Percentiles rank a stretch among this genome's conserved stretches.
Evolutionary conservation across 2,797 vertebrate genomes (phyloP).

Genomic region (Spinibarbus caldwelli): DNA sequence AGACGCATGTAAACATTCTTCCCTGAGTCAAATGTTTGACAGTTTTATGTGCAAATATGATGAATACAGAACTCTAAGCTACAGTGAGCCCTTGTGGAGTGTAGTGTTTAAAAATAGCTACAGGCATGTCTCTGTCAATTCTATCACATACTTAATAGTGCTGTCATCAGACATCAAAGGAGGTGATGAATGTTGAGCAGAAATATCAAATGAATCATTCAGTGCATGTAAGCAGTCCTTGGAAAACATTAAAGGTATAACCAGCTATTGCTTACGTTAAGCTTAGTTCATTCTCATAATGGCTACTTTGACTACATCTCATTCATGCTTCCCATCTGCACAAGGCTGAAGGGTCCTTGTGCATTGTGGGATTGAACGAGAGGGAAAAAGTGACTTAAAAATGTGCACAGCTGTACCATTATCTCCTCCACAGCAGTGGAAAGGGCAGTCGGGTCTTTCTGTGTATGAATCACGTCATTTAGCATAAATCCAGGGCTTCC

Average conservation of each 20-base stretch:
- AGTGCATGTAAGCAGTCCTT: background rate
- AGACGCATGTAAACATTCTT: constrained; percentile 13
- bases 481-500: constrained; percentile 49
- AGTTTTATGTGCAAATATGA: constrained; percentile 40
- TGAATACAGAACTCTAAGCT: constrained; percentile 19
- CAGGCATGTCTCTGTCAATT: constrained; percentile 66
- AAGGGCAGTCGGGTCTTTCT: constrained; percentile 37
- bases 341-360: constrained; percentile 6
- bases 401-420: constrained; percentile 55
- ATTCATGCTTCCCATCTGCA: constrained; percentile 2
- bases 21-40: constrained; percentile 37
- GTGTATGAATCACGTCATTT: constrained; percentile 44
- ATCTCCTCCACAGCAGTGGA: constrained; percentile 50
- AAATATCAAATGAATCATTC: constrained; percentile 54
- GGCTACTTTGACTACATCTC: constrained; percentile 12
- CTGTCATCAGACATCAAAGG: constrained; percentile 63
- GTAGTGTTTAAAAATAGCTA: constrained; percentile 63
- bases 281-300: background rate
- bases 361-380: constrained; percentile 28
- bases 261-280: background rate
- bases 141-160: constrained; percentile 71
- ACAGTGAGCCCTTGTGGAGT: constrained; percentile 54
- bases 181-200: constrained; percentile 54
- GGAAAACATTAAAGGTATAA: background rate
- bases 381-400: constrained; percentile 29